Evolutionary conservation across 2,113 vertebrate species (phyloP), one percentile per base, ranked within the genome.

Genomic region (Axis porcinus): DNA sequence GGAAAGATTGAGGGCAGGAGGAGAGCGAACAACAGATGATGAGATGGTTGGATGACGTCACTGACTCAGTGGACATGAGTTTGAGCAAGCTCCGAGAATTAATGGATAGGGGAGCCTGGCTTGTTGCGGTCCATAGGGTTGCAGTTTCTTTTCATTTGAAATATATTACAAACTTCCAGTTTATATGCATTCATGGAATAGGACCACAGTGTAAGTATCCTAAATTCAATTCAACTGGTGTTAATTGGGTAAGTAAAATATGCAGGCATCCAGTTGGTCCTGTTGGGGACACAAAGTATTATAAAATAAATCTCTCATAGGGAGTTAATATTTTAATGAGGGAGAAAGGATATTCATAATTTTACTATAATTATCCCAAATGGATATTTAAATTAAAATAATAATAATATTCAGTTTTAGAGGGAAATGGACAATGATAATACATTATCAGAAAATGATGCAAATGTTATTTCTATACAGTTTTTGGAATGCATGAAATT

Each of bases 271-370:
- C 45, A 7, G 1, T 27, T n/a, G 15, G n/a, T 36, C 30, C 30
- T n/a, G 33, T 30, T 11, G 40, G 52, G n/a, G 43, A 70, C 7
- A 54, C 28, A 67, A 86, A 76, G 50, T 70, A 15, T 74, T 55
- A 52, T 36, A n/a, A 82, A 85, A 91, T 92, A 67, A 40, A 23
- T 5, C 43, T 91, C 8, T 84, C 76, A 79, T 67, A 43, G 5
- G n/a, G 47, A 95, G 45, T 57, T 82, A 95, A 76, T 47, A 64
- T 91, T 87, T 93, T 93, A 76, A 87, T 83, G 23, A 55, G n/a
- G 4, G 52, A 43, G 52, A 74, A 62, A 86, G 15, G 54, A 81
- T n/a, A 23, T 52, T 16, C 16, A 87, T 82, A 86, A 93, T 87
- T 95, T n/a, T 25, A 83, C n/a, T 83, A 54, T 86, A 52, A 78